Percentiles rank a stretch among this genome's conserved stretches.
Conservation (phyloP, 2,888 invertebrate species). For the Suillia variegata region DNA sequence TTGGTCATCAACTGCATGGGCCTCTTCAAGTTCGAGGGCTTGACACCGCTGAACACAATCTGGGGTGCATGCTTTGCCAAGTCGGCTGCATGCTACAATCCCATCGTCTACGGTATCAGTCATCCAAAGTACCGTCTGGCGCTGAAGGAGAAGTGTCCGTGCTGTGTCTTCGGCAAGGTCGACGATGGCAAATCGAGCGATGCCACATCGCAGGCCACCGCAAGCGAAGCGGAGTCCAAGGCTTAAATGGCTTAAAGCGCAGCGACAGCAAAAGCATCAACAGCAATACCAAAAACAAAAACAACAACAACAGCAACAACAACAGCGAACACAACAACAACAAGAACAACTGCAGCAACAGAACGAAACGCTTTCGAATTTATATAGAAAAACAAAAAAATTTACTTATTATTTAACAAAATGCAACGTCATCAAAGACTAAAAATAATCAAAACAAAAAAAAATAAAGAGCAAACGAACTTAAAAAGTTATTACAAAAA, state of each 20-base stretch:
- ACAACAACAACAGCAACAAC: constrained; percentile 30
- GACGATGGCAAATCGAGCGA: constrained; percentile 57
- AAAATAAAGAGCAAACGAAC: constrained; percentile 50
- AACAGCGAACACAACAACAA: constrained; percentile 40
- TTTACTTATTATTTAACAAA: constrained; percentile 42
- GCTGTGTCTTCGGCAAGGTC: constrained; percentile 60
- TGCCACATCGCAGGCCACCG: constrained; percentile 56
- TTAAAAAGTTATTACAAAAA: constrained; percentile 40
- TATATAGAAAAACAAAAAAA: constrained; percentile 33
- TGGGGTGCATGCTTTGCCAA: constrained; percentile 93
- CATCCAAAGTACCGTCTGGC: constrained; percentile 69
- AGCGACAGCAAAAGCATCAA: constrained; percentile 37
- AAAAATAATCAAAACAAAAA: constrained; percentile 35
- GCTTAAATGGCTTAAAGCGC: constrained; percentile 43
- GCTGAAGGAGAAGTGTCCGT: constrained; percentile 68
- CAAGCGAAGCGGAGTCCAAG: constrained; percentile 55
- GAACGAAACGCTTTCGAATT: constrained; percentile 54
- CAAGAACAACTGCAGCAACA: constrained; percentile 54
- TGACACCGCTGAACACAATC: constrained; percentile 81
- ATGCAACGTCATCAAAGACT: constrained; percentile 55
- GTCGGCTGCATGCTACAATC: constrained; percentile 88
- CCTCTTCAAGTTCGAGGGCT: constrained; percentile 74
- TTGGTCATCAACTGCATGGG: constrained; percentile 81
- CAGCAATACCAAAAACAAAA: constrained; percentile 24
- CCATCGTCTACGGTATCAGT: constrained; percentile 87